Evolutionary conservation across 1,140 invertebrate species (phyloP).

Genomic region (Episyrphus balteatus): DNA sequence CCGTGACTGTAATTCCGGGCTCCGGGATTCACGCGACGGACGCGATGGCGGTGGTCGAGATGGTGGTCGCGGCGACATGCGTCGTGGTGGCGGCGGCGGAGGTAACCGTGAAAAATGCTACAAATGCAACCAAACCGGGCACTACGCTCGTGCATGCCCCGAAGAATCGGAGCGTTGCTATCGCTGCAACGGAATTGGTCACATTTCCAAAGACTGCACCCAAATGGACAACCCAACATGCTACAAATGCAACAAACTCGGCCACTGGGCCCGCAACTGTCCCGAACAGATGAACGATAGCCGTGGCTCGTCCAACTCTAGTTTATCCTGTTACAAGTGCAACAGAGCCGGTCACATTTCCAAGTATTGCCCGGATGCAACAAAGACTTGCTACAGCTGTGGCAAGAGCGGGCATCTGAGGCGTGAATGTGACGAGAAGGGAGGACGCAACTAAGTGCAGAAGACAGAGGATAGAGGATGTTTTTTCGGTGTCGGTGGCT

Average conservation of each 20-base stretch:
- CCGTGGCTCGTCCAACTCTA: constrained; percentile 31
- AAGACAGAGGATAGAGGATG: not conserved
- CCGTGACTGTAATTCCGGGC: constrained; percentile 65
- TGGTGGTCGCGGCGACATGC: constrained; percentile 32
- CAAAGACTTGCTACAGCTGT: constrained; percentile 79
- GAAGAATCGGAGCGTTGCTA: constrained; percentile 77
- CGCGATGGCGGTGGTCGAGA: constrained; percentile 40
- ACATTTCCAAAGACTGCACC: constrained; percentile 82
- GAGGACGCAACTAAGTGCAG: constrained; percentile 29
- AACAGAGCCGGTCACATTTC: constrained; percentile 81
- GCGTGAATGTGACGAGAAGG: constrained; percentile 73
- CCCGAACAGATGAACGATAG: constrained; percentile 48
- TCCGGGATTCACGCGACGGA: constrained; percentile 42
- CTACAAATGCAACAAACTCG: constrained; percentile 80
- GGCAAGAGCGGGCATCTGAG: constrained; percentile 82
- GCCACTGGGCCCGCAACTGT: constrained; percentile 79
- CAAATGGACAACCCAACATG: constrained; percentile 68
- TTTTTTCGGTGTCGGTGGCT: not conserved
- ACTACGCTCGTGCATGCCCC: constrained; percentile 86
- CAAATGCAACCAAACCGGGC: constrained; percentile 88
- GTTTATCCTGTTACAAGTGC: constrained; percentile 76
- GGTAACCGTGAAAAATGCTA: constrained; percentile 74
- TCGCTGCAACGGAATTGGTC: constrained; percentile 64
- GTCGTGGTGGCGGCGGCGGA: constrained; percentile 43
- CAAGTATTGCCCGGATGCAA: constrained; percentile 74